These are phyloP conservation scores for Acrobasis consociella DNA, from an alignment of 2,888 invertebrate species.

Conservation along the genomic window DNA sequence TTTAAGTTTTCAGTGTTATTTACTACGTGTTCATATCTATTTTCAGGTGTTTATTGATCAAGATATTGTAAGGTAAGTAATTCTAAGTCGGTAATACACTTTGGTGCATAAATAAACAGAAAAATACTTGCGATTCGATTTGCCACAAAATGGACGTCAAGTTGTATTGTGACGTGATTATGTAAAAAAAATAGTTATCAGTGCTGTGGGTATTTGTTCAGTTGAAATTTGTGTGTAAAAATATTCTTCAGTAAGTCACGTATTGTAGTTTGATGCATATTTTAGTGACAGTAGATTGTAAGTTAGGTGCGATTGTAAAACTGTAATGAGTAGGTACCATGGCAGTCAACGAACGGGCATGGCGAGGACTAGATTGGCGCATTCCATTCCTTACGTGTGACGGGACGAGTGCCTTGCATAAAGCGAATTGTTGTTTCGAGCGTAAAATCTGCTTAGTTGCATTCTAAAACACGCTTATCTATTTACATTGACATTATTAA, in stretches of 20 bases:
- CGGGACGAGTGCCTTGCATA: slow-evolving; percentile 5
- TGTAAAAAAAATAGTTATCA: slow-evolving; percentile 65
- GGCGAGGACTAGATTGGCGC: slow-evolving; percentile 26
- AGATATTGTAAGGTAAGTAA: slow-evolving; percentile 11
- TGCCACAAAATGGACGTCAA: slow-evolving; percentile 79
- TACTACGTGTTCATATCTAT: slow-evolving; percentile 38
- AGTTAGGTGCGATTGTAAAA: background rate
- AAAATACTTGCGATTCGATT: slow-evolving; percentile 39
- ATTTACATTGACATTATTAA: slow-evolving; percentile 51
- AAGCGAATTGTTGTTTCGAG: slow-evolving; percentile 14
- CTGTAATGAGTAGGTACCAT: slow-evolving; percentile 15
- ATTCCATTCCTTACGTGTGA: slow-evolving; percentile 11
- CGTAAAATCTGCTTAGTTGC: background rate
- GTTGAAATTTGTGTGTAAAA: background rate
- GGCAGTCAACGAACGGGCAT: slow-evolving; percentile 25
- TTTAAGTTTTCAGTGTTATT: slow-evolving; percentile 51
- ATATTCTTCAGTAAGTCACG: background rate
- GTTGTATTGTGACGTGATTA: slow-evolving; percentile 74
- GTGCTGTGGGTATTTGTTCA: slow-evolving; percentile 25
- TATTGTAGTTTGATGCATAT: background rate
- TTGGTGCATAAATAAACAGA: slow-evolving; percentile 48
- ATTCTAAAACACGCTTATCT: slow-evolving; percentile 33
- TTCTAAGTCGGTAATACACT: background rate
- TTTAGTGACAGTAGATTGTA: background rate
- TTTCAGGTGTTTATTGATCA: slow-evolving; percentile 25